A percentile compares a stretch with the other conserved stretches of the same genome.
Evolutionary conservation across 2,113 vertebrate genomes (phyloP).

Genomic region (Numenius arquata): DNA sequence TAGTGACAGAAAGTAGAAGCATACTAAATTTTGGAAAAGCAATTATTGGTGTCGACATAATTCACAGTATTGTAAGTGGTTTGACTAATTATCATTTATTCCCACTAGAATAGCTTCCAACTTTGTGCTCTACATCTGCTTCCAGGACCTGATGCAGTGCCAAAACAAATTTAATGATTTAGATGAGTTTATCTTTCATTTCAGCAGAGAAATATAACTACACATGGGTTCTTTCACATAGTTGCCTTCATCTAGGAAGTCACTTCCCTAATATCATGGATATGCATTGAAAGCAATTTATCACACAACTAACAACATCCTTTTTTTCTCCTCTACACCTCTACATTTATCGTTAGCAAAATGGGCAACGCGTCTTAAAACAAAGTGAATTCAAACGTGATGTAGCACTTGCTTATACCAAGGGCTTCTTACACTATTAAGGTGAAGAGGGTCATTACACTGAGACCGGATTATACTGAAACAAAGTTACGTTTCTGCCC

Average conservation of each 20-base stretch:
- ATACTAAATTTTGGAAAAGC: neutral
- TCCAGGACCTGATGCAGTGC: neutral
- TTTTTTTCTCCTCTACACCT: neutral
- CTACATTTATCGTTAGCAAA: neutral
- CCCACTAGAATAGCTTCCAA: neutral
- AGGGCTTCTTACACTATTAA: accelerated
- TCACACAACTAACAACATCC: neutral
- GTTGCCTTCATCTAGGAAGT: neutral
- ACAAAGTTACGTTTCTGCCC: neutral
- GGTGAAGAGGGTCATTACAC: neutral
- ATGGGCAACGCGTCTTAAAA: neutral
- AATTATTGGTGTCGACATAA: neutral
- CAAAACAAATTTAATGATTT: neutral
- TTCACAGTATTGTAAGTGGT: neutral
- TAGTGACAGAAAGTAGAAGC: neutral
- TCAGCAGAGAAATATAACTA: neutral
- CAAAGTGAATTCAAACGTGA: neutral
- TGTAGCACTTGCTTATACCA: neutral
- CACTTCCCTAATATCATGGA: neutral
- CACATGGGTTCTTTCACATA: neutral
- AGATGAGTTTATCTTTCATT: neutral
- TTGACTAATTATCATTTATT: neutral
- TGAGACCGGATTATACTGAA: neutral
- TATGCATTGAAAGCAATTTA: neutral
- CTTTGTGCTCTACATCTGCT: neutral